These are phyloP conservation scores for Cinclus mexicanus DNA, from an alignment of 2,113 vertebrate genomes.

Conservation along the genomic window DNA sequence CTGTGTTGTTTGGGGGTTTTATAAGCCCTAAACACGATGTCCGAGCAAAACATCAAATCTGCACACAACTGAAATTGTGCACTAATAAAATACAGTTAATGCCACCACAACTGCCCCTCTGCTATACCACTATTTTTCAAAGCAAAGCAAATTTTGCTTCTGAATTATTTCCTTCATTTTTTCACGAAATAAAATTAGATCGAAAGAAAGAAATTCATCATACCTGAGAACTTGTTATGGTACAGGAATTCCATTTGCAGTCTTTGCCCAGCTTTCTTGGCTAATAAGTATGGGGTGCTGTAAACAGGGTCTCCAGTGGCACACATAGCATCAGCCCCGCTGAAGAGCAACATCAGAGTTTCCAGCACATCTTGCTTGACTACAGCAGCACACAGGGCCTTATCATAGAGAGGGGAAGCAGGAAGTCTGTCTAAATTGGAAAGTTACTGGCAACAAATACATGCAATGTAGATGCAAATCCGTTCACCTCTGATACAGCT, in stretches of 20 bases:
- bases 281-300: conserved; percentile 91
- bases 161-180: background rate
- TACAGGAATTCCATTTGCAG: conserved; percentile 97
- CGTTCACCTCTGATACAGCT: background rate
- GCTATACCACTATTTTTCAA: background rate
- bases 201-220: background rate
- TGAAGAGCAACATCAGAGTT: conserved; percentile 90
- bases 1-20: background rate
- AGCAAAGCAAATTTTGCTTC: background rate
- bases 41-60: background rate
- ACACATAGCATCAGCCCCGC: conserved; percentile 93
- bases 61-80: background rate
- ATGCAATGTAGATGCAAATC: background rate
- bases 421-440: background rate
- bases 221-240: conserved; percentile 94
- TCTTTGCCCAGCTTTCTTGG: conserved; percentile 89
- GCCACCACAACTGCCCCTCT: background rate
- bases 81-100: background rate
- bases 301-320: conserved; percentile 85
- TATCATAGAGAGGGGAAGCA: background rate
- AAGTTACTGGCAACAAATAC: background rate
- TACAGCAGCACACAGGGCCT: conserved; percentile 91
- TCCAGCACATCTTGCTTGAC: conserved; percentile 84
- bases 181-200: background rate
- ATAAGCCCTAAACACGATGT: background rate